Percentiles rank a stretch among this genome's conserved stretches.
These are phyloP conservation scores for Lochmaea crataegi DNA, from an alignment of 2,888 invertebrate species.

Conservation along the genomic window DNA sequence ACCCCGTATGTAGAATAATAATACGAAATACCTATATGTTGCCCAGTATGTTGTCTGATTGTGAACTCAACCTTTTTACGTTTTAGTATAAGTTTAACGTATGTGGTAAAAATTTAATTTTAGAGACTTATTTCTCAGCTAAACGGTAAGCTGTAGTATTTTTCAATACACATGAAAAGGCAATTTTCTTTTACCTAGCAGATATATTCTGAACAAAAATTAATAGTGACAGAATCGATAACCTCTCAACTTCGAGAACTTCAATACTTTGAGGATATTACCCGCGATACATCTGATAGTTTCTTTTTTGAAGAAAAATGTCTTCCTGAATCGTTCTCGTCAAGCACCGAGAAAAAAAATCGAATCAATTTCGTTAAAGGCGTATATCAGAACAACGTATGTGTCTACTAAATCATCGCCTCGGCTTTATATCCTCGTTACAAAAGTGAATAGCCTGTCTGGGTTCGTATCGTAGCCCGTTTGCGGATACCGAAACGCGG, in stretches of 20 bases:
- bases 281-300: constrained; percentile 14
- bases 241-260: constrained; percentile 14
- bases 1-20: too few species aligned
- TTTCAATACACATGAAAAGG: neutral
- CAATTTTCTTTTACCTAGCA: neutral
- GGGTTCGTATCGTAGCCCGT: constrained; percentile 42
- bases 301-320: constrained; percentile 22
- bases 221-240: constrained; percentile 12
- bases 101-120: too few species aligned
- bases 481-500: constrained; percentile 41
- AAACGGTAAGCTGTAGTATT: neutral
- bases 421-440: constrained; percentile 57
- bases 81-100: too few species aligned
- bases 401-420: constrained; percentile 43
- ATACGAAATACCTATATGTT: too few species aligned
- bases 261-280: constrained; percentile 28
- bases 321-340: constrained; percentile 26
- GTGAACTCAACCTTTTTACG: too few species aligned
- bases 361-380: constrained; percentile 52
- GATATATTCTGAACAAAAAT: neutral
- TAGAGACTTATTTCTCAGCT: too few species aligned
- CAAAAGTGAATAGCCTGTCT: constrained; percentile 52
- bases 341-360: constrained; percentile 43
- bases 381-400: constrained; percentile 47
- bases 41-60: too few species aligned